A percentile compares a stretch with the other conserved stretches of the same genome.
These are phyloP conservation scores for Cephonodes hylas DNA, from an alignment of 2,888 invertebrate species.

Conservation along the genomic window DNA sequence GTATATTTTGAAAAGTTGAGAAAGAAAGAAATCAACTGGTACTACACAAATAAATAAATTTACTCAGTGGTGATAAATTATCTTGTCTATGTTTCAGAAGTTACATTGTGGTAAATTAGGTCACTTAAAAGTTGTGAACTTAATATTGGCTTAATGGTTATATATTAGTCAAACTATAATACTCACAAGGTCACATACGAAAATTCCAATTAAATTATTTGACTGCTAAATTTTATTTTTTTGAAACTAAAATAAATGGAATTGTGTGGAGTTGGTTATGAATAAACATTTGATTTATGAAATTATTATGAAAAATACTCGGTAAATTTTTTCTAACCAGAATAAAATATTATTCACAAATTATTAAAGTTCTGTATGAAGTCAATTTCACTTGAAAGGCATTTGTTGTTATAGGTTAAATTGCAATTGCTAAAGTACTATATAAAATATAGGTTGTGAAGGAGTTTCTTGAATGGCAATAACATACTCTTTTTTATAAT, in stretches of 20 bases:
- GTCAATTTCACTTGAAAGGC: no score
- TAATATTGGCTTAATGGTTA: neutral
- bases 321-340: no score
- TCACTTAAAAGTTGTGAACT: neutral
- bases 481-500: neutral
- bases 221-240: neutral
- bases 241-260: no score
- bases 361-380: no score
- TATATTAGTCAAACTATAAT: neutral
- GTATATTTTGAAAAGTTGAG: neutral
- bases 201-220: neutral
- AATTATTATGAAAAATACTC: no score
- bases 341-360: no score
- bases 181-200: neutral
- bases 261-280: no score
- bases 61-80: neutral
- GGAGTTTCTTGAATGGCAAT: neutral
- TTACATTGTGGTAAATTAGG: no score
- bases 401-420: no score
- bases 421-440: neutral
- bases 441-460: constrained; percentile 1
- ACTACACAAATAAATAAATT: neutral
- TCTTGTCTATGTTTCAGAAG: neutral
- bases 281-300: no score
- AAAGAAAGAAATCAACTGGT: neutral